phyloP scores from a whole-genome alignment of 2,888 invertebrate species.

The Miltochrista miniata region DNA sequence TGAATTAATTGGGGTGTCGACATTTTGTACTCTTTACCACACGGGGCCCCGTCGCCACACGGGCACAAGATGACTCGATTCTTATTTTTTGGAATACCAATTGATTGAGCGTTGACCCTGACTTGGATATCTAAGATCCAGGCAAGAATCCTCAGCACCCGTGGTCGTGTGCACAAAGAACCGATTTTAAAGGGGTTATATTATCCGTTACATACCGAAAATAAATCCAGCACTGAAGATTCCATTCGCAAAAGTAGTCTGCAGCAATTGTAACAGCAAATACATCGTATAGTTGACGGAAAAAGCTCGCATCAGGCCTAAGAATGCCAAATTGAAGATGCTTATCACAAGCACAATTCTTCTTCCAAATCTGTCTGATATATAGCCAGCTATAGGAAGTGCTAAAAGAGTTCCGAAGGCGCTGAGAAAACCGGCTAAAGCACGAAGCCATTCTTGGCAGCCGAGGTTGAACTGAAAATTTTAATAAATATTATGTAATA shows the following conservation, averaged over 20 bases:
- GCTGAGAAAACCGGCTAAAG: constrained; percentile 87
- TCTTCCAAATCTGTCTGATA: constrained; percentile 86
- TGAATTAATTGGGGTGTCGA: too few relatives aligned
- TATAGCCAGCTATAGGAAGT: constrained; percentile 85
- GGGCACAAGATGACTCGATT: too few relatives aligned
- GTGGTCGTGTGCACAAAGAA: too few relatives aligned
- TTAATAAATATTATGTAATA: not conserved
- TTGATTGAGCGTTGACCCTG: too few relatives aligned
- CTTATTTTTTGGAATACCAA: too few relatives aligned
- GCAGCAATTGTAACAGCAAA: constrained; percentile 73
- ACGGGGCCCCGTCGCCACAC: too few relatives aligned
- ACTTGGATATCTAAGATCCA: too few relatives aligned
- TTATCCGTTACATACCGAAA: constrained; percentile 55
- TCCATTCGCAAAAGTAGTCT: constrained; percentile 76
- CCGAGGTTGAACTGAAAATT: constrained; percentile 84
- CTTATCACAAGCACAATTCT: constrained; percentile 72
- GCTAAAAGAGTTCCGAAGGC: constrained; percentile 87
- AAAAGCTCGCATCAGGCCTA: constrained; percentile 79
- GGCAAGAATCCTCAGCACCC: too few relatives aligned
- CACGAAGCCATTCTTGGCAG: constrained; percentile 87
- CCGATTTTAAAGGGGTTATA: too few relatives aligned
- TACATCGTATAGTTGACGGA: constrained; percentile 81
- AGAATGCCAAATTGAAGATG: constrained; percentile 64
- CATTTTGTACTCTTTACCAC: too few relatives aligned
- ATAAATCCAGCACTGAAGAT: constrained; percentile 76